These are phyloP conservation scores for Rhaphigaster nebulosa DNA, from an alignment of 2,888 invertebrate species.

Conservation along the genomic window DNA sequence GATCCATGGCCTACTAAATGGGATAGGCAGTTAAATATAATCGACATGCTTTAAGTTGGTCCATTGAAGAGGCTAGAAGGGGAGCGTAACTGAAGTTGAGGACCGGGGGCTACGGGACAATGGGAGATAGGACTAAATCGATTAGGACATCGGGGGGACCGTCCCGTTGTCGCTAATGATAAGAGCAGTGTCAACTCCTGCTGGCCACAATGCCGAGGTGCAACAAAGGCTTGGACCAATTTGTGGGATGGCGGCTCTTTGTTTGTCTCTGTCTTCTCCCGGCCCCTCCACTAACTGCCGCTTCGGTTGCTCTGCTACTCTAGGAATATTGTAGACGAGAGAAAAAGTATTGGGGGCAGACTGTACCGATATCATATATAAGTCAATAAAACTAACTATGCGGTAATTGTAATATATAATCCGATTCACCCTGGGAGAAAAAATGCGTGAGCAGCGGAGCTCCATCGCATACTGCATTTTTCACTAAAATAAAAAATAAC, in stretches of 20 bases:
- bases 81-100: not conserved
- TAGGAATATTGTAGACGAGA: not conserved
- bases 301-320: not conserved
- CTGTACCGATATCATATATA: too few species aligned
- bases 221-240: not conserved
- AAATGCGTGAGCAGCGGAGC: too few species aligned
- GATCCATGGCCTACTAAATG: not conserved
- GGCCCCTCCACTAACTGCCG: not conserved
- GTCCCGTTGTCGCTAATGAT: slow-evolving; percentile 23
- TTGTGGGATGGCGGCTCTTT: slow-evolving; percentile 17
- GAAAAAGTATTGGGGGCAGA: not conserved
- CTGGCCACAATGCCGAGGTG: not conserved
- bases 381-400: not conserved
- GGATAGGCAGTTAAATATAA: not conserved
- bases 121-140: slow-evolving; percentile 7
- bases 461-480: too few species aligned
- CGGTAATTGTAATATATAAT: not conserved
- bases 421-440: too few species aligned
- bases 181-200: not conserved
- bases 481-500: too few species aligned
- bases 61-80: not conserved
- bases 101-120: not conserved
- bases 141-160: not conserved
- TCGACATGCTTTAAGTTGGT: not conserved
- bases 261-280: not conserved